A percentile compares a stretch with the other conserved stretches of the same genome.
These are phyloP conservation scores for Antechinus stuartii DNA, from an alignment of 2,113 vertebrate genomes.

Conservation along the genomic window DNA sequence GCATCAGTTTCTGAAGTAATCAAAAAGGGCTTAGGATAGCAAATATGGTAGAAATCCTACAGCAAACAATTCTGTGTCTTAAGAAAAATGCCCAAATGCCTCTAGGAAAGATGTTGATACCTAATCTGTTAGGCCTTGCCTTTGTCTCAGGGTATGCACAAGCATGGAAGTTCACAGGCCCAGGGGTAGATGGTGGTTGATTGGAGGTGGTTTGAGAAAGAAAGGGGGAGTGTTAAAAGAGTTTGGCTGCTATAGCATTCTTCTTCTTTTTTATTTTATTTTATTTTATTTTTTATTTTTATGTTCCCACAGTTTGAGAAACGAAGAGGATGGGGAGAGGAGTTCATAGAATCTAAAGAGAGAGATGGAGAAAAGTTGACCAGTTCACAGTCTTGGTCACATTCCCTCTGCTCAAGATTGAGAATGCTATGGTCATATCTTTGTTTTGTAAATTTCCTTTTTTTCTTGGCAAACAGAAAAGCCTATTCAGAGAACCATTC, in stretches of 20 bases:
- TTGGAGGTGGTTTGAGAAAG: not conserved
- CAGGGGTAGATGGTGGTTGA: not conserved
- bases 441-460: not conserved
- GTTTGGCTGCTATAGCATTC: not conserved
- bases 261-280: not conserved
- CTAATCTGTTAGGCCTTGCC: not conserved
- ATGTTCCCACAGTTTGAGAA: conserved; percentile 45
- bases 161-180: not conserved
- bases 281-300: conserved; percentile 6
- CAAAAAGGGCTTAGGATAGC: not conserved
- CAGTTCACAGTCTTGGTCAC: conserved; percentile 42
- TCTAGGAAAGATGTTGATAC: not conserved
- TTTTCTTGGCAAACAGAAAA: conserved; percentile 68
- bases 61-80: not conserved
- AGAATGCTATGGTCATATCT: conserved; percentile 41
- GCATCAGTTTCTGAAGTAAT: not conserved
- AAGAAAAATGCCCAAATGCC: not conserved
- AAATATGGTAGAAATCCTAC: not conserved
- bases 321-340: conserved; percentile 35
- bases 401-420: conserved; percentile 58
- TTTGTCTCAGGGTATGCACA: not conserved
- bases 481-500: conserved; percentile 68
- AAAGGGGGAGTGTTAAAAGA: not conserved
- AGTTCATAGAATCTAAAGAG: not conserved
- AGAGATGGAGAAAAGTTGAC: conserved; percentile 23